Evolutionary conservation across 2,113 vertebrate species (phyloP), one percentile per base, ranked within the genome.

Genomic region (Himantopus leucocephalus): DNA sequence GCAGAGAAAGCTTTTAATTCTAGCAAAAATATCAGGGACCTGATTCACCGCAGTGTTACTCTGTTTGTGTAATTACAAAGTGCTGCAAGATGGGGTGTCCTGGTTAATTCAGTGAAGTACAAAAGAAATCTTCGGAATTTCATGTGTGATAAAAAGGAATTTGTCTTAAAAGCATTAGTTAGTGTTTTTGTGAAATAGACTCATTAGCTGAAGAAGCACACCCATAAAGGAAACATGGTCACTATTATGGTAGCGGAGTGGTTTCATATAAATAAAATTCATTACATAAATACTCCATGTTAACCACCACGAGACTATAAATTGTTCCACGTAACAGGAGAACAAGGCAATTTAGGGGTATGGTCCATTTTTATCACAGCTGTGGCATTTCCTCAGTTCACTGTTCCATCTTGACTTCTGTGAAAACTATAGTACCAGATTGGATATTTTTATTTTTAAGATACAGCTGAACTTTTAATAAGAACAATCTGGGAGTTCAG

Each of bases 401-500:
- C 50, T 1, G 0, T 39, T 94, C 66, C 37, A 8, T 39, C 84
- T 30, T 71, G 62, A 86, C 26, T 92, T 76, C 74, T 85, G 71
- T 62, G 76, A 91, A 78, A 94, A 6, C 73, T 89, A 12, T 27
- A 21, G 43, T 64, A 90, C 72, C 79, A 88, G 88, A 84, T 8
- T 30, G 53, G 84, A 24, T 77, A 55, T 79, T 93, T 94, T 80
- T 63, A 52, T 80, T 92, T 91, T n/a, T 59, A 63, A 92, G 63
- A 90, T 83, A 95, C 85, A 79, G 34, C 22, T 88, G 84, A 91
- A 67, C 66, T 63, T 95, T 71, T 91, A 87, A 85, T 84, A 62
- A 75, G 77, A 96, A 80, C 62, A 83, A 9, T 59, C 66, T 82
- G 81, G 27, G 23, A 85, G 21, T 82, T 88, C 30, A 89, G 77